Evolutionary conservation across 2,797 vertebrate species (phyloP), one percentile per base, ranked within the genome.

Genomic region (Betta splendens): DNA sequence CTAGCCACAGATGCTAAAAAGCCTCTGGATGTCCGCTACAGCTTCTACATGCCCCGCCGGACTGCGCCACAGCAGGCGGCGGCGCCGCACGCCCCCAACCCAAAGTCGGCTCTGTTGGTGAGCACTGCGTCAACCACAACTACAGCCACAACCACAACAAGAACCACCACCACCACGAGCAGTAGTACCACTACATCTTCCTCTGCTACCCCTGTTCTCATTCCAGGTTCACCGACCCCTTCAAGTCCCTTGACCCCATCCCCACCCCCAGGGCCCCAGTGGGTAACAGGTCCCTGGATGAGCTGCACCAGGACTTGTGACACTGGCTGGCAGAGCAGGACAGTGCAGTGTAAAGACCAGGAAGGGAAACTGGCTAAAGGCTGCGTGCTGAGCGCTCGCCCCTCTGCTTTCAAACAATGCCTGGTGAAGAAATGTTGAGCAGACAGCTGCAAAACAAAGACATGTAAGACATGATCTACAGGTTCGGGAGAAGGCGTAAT

Each of bases 271-370:
- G 8, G 92, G 83, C 92, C 93, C 2, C 92, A 92, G 68, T 99
- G 97, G 97, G 91, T 94, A 62, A 95, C 93, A 0, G 97, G 97
- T 6, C 72, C 93, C 0, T 99, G 97, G 97, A 94, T 98, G 52
- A 92, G 89, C 52, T 99, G 97, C 70, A 95, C 97, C 59, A 93
- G 96, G 89, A 97, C 96, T 70, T 99, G 97, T 59, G 95, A 98
- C 86, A 95, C 92, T 0, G 97, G 96, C 50, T 99, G 97, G 97
- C 97, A 99, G 83, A 98, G 96, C 64, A 94, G 97, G 85, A 98
- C 95, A 13, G 97, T 99, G 46, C 97, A 98, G 79, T 99, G 97
- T 77, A 95, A 96, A 80, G 95, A 98, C 1, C 86, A 66, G 3
- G 90, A 92, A 11, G 93, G 93, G n/a, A 96, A 95, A 61, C 83